A percentile compares a stretch with the other conserved stretches of the same genome.
These are phyloP conservation scores for Coracopsis vasa DNA, from an alignment of 2,113 vertebrate species.

Conservation along the genomic window DNA sequence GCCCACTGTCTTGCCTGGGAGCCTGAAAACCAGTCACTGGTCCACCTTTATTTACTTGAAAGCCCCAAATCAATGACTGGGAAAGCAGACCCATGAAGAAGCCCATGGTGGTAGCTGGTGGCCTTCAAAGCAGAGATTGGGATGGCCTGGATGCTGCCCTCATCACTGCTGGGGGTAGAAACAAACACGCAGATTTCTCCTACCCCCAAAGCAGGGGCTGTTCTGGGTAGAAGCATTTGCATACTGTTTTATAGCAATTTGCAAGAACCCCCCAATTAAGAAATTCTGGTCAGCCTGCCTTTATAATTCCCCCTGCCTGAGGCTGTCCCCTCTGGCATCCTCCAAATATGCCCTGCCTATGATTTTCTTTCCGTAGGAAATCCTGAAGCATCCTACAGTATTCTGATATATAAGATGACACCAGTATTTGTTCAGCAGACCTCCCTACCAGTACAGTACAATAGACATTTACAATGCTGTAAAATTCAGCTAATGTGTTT, in stretches of 20 bases:
- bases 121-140: background rate
- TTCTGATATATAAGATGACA: background rate
- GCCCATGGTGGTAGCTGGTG: background rate
- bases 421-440: background rate
- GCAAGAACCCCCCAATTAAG: background rate
- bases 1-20: background rate
- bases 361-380: background rate
- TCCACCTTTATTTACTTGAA: background rate
- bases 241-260: background rate
- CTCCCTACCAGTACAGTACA: background rate
- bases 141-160: background rate
- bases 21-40: background rate
- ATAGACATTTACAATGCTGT: background rate
- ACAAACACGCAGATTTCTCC: background rate
- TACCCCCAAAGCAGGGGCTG: background rate
- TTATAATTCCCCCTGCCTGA: background rate
- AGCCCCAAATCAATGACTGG: background rate
- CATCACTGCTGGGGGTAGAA: background rate
- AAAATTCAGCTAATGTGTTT: background rate
- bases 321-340: background rate
- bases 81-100: background rate
- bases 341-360: background rate
- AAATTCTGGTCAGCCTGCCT: background rate
- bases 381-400: background rate
- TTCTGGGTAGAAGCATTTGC: background rate